Evolutionary conservation across 2,888 invertebrate genomes (phyloP).

Genomic region (Sphecodes monilicornis): DNA sequence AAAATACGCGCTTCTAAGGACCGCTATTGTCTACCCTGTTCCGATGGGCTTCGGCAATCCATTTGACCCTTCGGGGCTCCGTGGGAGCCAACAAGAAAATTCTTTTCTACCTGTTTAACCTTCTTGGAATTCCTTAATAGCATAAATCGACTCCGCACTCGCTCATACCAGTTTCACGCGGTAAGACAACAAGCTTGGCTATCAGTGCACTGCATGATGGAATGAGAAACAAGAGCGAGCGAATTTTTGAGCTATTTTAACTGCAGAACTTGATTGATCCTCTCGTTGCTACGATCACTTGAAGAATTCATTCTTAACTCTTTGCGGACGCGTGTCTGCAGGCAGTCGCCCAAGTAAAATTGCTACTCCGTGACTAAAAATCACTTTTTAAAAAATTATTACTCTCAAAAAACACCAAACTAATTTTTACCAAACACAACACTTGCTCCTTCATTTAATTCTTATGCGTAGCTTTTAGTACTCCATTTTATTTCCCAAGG

Average conservation of each 20-base stretch:
- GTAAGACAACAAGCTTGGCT: background rate
- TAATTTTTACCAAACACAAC: too few species aligned
- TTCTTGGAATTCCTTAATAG: background rate
- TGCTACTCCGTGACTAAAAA: too few species aligned
- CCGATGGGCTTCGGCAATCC: background rate
- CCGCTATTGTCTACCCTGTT: background rate
- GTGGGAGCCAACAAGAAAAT: background rate
- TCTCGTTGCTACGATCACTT: too few species aligned
- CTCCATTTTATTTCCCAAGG: too few species aligned
- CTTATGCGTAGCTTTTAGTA: too few species aligned
- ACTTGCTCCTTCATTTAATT: too few species aligned
- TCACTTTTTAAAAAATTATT: too few species aligned
- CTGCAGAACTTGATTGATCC: too few species aligned
- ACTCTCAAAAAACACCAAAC: too few species aligned
- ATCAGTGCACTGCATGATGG: background rate
- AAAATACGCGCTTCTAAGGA: slow-evolving; percentile 25
- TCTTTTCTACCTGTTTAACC: background rate
- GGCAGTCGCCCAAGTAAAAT: too few species aligned
- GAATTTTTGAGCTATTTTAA: background rate
- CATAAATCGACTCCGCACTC: background rate
- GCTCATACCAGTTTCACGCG: background rate
- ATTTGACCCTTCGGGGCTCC: background rate
- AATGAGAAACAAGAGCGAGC: background rate
- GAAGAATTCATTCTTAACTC: too few species aligned
- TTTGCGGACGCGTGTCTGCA: too few species aligned